phyloP scores from a whole-genome alignment of 1,140 invertebrate species.

The Drosophila ironensis region DNA sequence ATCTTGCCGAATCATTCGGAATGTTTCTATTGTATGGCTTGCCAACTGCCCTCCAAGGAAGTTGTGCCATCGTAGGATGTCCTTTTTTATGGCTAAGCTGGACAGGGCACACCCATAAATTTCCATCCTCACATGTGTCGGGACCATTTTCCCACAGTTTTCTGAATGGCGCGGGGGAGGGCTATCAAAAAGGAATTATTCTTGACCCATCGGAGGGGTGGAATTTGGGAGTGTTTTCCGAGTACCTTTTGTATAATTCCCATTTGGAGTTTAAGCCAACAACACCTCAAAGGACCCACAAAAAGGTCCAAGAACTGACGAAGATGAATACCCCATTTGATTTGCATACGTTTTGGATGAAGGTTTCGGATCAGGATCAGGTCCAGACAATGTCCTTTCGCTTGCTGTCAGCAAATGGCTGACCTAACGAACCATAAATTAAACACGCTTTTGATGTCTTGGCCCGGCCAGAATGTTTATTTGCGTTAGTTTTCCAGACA shows the following conservation, averaged over 20 bases:
- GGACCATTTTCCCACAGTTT: constrained; percentile 42
- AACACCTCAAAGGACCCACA: constrained; percentile 60
- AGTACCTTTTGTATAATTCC: constrained; percentile 55
- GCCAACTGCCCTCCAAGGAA: constrained; percentile 9
- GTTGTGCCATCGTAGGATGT: constrained; percentile 25
- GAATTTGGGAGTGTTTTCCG: constrained; percentile 10
- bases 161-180: background rate
- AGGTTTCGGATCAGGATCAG: no score
- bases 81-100: constrained; percentile 48
- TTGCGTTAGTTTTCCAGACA: constrained; percentile 59
- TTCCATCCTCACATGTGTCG: constrained; percentile 48
- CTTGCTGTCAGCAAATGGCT: constrained; percentile 57
- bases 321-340: constrained; percentile 73
- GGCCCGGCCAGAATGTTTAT: constrained; percentile 59
- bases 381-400: constrained; percentile 40
- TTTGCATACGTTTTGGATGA: constrained; percentile 58
- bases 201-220: constrained; percentile 17
- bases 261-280: constrained; percentile 68
- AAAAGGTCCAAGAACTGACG: constrained; percentile 51
- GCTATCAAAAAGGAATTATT: constrained; percentile 63
- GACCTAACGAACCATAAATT: constrained; percentile 81
- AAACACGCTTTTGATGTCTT: constrained; percentile 77
- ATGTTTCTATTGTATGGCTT: constrained; percentile 53
- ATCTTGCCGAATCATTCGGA: constrained; percentile 19
- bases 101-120: constrained; percentile 42